phyloP scores from a whole-genome alignment of 2,113 vertebrate species.

The Chionis minor region DNA sequence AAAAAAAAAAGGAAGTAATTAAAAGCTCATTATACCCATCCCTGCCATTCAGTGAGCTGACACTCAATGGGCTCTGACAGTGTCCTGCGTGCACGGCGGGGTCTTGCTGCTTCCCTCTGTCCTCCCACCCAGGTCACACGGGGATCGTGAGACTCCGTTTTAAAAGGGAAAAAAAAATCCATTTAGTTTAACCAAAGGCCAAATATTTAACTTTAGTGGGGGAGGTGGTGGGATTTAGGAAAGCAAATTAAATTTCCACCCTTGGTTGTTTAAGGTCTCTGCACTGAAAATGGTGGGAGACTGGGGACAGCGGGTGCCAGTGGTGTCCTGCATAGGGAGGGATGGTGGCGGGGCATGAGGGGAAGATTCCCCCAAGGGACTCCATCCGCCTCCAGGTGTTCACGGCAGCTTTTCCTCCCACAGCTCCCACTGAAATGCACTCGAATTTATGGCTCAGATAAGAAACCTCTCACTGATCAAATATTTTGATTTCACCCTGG shows the following conservation, averaged over 20 bases:
- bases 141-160: slow-evolving; percentile 32
- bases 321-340: background rate
- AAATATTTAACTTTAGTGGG: background rate
- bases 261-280: background rate
- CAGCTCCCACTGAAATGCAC: background rate
- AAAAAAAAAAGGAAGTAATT: background rate
- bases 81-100: background rate
- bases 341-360: rapidly evolving
- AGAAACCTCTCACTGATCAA: slow-evolving; percentile 9
- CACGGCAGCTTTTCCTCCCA: background rate
- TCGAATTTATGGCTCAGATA: background rate
- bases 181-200: slow-evolving; percentile 2
- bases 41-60: background rate
- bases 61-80: background rate
- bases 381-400: background rate
- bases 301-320: rapidly evolving
- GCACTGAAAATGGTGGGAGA: background rate
- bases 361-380: background rate
- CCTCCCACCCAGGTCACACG: background rate
- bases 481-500: slow-evolving; percentile 21
- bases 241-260: background rate
- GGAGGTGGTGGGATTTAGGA: slow-evolving; percentile 7
- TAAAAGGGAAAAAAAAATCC: background rate
- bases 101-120: background rate
- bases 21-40: background rate